Conservation (phyloP, 2,797 vertebrate species). For the Mormyrus proboscirostris region DNA sequence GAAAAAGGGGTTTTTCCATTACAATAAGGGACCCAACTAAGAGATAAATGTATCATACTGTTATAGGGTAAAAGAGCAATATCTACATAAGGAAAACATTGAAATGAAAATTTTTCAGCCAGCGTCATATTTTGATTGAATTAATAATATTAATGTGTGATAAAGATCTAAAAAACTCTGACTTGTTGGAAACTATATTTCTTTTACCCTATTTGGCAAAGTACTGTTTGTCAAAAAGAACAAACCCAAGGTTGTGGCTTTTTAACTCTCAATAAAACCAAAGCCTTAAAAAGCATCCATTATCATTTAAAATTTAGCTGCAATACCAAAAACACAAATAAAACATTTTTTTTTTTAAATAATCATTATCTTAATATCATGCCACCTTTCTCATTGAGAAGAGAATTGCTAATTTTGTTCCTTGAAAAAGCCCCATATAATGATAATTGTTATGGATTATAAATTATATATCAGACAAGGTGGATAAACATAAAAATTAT, state of each 20-base stretch:
- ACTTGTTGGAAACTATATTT: not conserved
- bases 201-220: not conserved
- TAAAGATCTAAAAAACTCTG: not conserved
- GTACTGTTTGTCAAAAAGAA: not conserved
- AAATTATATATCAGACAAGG: not conserved
- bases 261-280: not conserved
- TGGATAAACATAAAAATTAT: not conserved
- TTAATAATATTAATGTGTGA: not conserved
- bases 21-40: not conserved
- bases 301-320: not conserved
- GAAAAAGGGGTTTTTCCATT: not conserved
- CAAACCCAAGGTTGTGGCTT: not conserved
- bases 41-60: not conserved
- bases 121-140: not conserved
- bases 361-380: not conserved
- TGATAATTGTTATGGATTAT: not conserved
- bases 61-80: not conserved
- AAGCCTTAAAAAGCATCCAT: not conserved
- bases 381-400: not conserved
- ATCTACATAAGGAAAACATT: not conserved
- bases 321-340: not conserved
- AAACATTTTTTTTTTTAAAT: not conserved
- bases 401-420: not conserved
- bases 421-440: not conserved
- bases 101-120: not conserved